Conservation (phyloP, 1,140 invertebrate genomes). For the Brachionus manjavacas region DNA sequence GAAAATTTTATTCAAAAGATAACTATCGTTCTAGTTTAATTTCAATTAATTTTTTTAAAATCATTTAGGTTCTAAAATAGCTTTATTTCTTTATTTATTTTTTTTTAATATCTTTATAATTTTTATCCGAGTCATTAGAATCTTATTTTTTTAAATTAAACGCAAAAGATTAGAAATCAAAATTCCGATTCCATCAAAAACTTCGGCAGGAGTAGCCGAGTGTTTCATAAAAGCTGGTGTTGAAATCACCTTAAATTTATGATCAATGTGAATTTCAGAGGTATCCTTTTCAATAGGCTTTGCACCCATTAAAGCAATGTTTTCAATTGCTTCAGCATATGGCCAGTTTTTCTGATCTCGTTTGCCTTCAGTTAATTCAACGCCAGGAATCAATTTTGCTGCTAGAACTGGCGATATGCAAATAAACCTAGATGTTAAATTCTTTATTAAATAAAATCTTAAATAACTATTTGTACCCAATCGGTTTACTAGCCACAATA, state of each 20-base stretch:
- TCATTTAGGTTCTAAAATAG: no score
- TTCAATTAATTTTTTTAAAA: no score
- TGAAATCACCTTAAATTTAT: constrained; percentile 60
- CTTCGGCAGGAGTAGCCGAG: constrained; percentile 55
- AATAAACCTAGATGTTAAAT: constrained; percentile 50
- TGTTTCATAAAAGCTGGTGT: constrained; percentile 65
- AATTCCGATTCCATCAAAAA: constrained; percentile 62
- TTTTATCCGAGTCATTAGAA: no score
- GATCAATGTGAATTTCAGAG: constrained; percentile 59
- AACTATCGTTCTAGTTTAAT: no score
- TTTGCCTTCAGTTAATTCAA: constrained; percentile 62
- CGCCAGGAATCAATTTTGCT: constrained; percentile 59
- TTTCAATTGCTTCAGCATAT: constrained; percentile 61
- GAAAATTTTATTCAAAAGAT: no score
- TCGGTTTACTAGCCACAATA: constrained; percentile 61
- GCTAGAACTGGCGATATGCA: constrained; percentile 64
- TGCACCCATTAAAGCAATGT: constrained; percentile 60
- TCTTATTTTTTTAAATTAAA: background rate
- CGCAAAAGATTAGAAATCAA: constrained; percentile 55
- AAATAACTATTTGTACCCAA: constrained; percentile 52
- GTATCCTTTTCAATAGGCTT: constrained; percentile 56
- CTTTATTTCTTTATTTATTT: no score
- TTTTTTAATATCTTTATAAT: no score
- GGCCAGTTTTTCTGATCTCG: constrained; percentile 59
- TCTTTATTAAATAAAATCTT: background rate